These are phyloP conservation scores for Leptocoma aspasia DNA, from an alignment of 2,113 vertebrate species.

Conservation along the genomic window DNA sequence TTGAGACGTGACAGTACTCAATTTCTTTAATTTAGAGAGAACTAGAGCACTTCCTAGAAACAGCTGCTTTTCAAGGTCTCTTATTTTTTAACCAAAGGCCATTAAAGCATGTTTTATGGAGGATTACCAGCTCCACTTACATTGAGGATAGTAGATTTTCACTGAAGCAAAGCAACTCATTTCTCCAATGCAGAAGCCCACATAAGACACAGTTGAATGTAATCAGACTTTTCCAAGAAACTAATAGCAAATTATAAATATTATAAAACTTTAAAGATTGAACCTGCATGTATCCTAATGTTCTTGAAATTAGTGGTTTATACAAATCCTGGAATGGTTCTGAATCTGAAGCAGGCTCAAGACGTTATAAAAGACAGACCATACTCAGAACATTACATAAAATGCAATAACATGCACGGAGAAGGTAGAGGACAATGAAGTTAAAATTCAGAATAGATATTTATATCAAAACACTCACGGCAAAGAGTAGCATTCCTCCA, in stretches of 20 bases:
- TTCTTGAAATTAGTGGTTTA: not conserved
- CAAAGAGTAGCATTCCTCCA: slow-evolving; percentile 87
- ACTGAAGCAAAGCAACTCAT: not conserved
- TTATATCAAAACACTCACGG: slow-evolving; percentile 73
- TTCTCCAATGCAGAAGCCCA: not conserved
- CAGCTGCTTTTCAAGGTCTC: not conserved
- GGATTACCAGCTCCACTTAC: not conserved
- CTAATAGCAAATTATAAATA: not conserved
- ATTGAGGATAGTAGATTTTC: not conserved
- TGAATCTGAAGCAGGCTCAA: not conserved
- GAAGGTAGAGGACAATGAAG: not conserved
- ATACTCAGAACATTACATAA: not conserved
- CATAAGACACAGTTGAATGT: not conserved
- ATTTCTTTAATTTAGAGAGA: not conserved
- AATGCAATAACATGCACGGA: not conserved
- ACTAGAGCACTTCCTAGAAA: not conserved
- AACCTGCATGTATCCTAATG: not conserved
- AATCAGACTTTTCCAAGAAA: not conserved
- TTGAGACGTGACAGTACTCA: not conserved
- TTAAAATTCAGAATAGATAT: not conserved
- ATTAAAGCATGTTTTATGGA: not conserved
- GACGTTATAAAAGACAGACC: not conserved
- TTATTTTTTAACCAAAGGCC: not conserved
- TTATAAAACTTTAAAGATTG: not conserved
- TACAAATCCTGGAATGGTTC: not conserved